A percentile compares a stretch with the other conserved stretches of the same genome.
phyloP scores from a whole-genome alignment of 2,888 invertebrate species.

The Stenolophus ochropezus region DNA sequence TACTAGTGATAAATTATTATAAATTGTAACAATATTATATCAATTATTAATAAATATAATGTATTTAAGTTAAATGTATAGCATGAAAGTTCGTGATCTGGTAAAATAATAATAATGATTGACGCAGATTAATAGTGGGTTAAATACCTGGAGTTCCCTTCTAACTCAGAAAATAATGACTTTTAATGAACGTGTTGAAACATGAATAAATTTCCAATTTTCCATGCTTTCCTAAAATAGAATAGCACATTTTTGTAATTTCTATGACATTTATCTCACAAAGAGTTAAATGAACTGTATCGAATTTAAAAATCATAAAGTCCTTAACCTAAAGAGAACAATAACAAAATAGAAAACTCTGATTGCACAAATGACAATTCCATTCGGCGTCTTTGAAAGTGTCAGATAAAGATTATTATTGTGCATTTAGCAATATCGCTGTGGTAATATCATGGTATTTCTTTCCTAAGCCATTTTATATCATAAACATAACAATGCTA shows the following conservation, averaged over 20 bases:
- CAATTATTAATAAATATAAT: too few relatives aligned
- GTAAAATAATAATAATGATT: neutral
- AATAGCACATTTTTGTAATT: neutral
- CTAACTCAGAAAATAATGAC: neutral
- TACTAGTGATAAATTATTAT: too few relatives aligned
- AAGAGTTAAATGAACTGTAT: conserved; percentile 28
- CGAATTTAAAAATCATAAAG: conserved; percentile 3
- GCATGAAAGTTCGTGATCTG: neutral
- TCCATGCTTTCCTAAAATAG: neutral
- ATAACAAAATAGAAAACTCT: neutral
- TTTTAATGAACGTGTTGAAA: neutral
- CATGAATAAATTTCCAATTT: neutral
- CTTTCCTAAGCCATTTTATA: neutral
- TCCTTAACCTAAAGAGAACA: conserved; percentile 11
- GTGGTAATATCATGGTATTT: conserved; percentile 20
- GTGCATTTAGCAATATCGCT: conserved; percentile 13
- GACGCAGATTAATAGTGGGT: neutral
- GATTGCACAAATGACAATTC: conserved; percentile 30
- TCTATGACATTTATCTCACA: neutral
- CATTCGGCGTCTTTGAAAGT: conserved; percentile 24
- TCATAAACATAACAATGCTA: neutral
- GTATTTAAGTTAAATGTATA: neutral
- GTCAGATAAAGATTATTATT: conserved; percentile 21
- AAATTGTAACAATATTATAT: neutral
- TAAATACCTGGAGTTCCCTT: neutral